phyloP scores from a whole-genome alignment of 2,113 vertebrate species.

The Pipa parva region DNA sequence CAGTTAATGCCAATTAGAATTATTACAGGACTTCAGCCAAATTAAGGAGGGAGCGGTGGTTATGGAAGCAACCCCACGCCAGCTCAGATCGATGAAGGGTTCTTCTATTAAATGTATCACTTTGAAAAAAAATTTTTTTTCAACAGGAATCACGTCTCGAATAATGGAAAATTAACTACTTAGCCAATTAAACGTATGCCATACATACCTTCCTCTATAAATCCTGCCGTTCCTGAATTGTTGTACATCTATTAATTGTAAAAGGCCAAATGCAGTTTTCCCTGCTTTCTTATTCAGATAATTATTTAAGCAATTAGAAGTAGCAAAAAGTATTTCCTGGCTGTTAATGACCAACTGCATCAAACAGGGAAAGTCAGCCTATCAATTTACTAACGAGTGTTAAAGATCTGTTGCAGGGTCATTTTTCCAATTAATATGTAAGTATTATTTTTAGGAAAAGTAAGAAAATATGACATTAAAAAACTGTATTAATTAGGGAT shows the following conservation, averaged over 20 bases:
- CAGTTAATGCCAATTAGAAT: constrained; percentile 8
- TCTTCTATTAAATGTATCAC: neutral
- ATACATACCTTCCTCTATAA: neutral
- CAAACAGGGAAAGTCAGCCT: constrained; percentile 2
- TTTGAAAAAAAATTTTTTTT: neutral
- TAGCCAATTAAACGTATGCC: constrained; percentile 7
- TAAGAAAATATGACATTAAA: neutral
- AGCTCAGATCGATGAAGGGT: too few species aligned
- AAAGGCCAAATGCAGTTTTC: constrained; percentile 1
- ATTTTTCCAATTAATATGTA: neutral
- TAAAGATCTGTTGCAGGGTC: neutral
- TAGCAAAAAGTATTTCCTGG: neutral
- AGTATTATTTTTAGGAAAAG: too few species aligned
- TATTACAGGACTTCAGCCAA: constrained; percentile 6
- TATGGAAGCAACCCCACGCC: too few species aligned
- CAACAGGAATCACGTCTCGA: neutral
- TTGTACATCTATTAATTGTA: neutral
- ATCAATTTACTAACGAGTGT: constrained; percentile 12
- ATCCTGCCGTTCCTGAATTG: too few species aligned
- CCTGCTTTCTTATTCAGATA: constrained; percentile 2
- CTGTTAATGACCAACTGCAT: neutral
- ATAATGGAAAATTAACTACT: constrained; percentile 16
- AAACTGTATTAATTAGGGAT: too few species aligned
- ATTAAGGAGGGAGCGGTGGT: too few species aligned
- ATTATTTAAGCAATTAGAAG: constrained; percentile 24